Evolutionary conservation across 2,888 invertebrate species (phyloP), one percentile per base, ranked within the genome.

Genomic region (Drosophila prostipennis): DNA sequence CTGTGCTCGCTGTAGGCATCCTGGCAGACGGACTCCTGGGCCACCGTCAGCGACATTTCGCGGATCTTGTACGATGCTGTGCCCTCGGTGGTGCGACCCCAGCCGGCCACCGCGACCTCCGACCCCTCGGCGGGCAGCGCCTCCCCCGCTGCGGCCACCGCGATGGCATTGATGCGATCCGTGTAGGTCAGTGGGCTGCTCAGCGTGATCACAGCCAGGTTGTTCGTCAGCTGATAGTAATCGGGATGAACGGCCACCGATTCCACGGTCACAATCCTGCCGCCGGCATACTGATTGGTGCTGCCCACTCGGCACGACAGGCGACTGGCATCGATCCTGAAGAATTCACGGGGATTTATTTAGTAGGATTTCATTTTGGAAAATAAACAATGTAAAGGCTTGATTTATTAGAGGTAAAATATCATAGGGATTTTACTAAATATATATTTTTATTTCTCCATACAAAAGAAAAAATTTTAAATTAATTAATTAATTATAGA

Each of bases 291-390:
- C 36, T 89, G 83, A 75, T 91, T 91, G 13, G 89, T 81, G 58
- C 92, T 91, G 52, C 92, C 92, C 51, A 91, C 91, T 10, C 91
- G 90, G 3, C 81, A 72, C 4, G 83, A 60, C 13, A 90, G 16
- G 4, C 88, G 82, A 14, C 32, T 73, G 11, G n/a, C 6, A 6
- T 52, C 81, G 36, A 79, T 39, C 5, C 76, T 75, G n/a, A 0
- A 11, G 11, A 5, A 19, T 16, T 39, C 4, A 11, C 32, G 8
- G 32, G 32, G 11, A 10, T 34, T 10, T 3, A 34, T 3, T 42
- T 1, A 1, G 10, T 19, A 3, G 19, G 19, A 19, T 42, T 13
- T 37, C 2, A 11, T 19, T 19, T 2, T 19, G 2, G 42, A 19
- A 10, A 19, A 42, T 1, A 34, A 34, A 19, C 0, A 2, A 3